phyloP scores from a whole-genome alignment of 2,797 vertebrate species.

The Cyclura pinguis region DNA sequence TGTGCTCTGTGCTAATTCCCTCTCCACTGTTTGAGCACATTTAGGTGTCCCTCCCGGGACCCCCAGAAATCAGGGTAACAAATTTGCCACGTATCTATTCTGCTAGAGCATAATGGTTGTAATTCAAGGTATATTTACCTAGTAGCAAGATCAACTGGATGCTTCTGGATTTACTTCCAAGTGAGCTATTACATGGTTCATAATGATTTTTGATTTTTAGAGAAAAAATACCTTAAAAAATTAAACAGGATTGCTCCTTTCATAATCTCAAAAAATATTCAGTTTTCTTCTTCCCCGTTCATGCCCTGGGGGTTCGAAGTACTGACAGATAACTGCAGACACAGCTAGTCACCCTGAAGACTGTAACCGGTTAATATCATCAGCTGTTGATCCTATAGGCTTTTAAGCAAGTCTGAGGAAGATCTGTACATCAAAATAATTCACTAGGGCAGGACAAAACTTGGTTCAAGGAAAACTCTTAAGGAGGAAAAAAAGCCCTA shows the following conservation, averaged over 20 bases:
- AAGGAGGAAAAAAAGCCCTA: no score
- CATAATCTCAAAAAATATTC: not conserved
- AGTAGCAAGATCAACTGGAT: not conserved
- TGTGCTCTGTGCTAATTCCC: no score
- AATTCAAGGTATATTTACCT: not conserved
- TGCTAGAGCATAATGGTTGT: not conserved
- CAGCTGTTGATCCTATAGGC: not conserved
- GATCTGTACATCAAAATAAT: not conserved
- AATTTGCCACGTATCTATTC: not conserved
- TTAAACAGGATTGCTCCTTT: not conserved
- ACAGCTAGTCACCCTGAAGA: not conserved
- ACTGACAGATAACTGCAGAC: not conserved
- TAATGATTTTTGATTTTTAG: not conserved
- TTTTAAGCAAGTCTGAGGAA: not conserved
- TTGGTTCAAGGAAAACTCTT: slow-evolving; percentile 15
- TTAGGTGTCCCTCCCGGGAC: no score
- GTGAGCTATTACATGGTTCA: not conserved
- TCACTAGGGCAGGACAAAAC: slow-evolving; percentile 28
- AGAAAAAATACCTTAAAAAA: not conserved
- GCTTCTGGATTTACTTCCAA: not conserved
- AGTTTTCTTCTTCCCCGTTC: not conserved
- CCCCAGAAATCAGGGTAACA: no score
- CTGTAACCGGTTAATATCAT: not conserved
- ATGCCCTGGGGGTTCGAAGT: not conserved
- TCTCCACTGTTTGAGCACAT: no score